Evolutionary conservation across 2,113 vertebrate genomes (phyloP).

Genomic region (Phrynocephalus versicolor): DNA sequence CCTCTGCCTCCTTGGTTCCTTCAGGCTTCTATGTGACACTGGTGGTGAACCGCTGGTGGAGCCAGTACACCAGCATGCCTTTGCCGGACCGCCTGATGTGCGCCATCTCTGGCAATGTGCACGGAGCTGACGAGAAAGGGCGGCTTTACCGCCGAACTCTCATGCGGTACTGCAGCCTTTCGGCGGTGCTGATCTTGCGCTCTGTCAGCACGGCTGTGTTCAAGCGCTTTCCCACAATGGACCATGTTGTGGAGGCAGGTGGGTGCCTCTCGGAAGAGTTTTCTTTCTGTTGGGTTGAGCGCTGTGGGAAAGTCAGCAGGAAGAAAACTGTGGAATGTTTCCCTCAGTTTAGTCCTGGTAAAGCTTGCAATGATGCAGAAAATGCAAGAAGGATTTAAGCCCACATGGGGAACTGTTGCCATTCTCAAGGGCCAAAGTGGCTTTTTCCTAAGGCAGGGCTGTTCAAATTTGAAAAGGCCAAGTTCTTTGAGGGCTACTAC

Average conservation of each 20-base stretch:
- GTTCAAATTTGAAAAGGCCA: too few species aligned
- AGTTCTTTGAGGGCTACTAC: too few species aligned
- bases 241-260: slow-evolving; percentile 94
- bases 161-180: slow-evolving; percentile 89
- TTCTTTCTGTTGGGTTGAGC: accelerated
- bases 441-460: too few species aligned
- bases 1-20: neutral
- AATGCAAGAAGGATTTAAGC: too few species aligned
- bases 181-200: slow-evolving; percentile 88
- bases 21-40: slow-evolving; percentile 93
- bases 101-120: slow-evolving; percentile 80
- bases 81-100: slow-evolving; percentile 89
- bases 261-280: slow-evolving; percentile 10
- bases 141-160: slow-evolving; percentile 88
- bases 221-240: slow-evolving; percentile 91
- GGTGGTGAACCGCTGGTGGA: slow-evolving; percentile 95
- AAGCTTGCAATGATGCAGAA: too few species aligned
- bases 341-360: too few species aligned
- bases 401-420: too few species aligned
- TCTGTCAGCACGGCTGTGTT: slow-evolving; percentile 91
- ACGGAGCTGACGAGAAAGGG: slow-evolving; percentile 85
- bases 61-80: slow-evolving; percentile 88
- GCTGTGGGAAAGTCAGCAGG: neutral
- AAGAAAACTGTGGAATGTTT: accelerated
- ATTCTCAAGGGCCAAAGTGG: too few species aligned